Conservation (phyloP, 2,888 invertebrate species). For the Seladonia tumulorum region DNA sequence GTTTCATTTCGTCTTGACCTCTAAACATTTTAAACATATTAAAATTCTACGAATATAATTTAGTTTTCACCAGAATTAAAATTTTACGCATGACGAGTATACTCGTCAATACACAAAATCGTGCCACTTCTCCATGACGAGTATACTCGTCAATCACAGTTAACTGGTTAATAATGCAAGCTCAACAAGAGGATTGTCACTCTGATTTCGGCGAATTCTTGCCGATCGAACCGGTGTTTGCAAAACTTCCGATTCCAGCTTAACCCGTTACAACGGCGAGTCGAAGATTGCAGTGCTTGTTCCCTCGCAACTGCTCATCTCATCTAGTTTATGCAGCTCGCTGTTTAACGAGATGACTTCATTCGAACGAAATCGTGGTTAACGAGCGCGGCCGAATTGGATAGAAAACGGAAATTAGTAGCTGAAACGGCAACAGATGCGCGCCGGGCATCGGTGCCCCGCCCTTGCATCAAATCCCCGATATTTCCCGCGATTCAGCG, state of each 20-base stretch:
- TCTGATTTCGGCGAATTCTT: neutral
- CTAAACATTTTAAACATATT: too few relatives aligned
- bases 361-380: constrained; percentile 14
- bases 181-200: neutral
- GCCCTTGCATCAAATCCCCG: neutral
- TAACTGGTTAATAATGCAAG: neutral
- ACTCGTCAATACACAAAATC: too few relatives aligned
- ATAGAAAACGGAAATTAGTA: constrained; percentile 21
- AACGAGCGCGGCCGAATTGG: neutral
- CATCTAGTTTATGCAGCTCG: neutral
- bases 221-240: neutral
- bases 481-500: neutral
- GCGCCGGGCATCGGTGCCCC: neutral
- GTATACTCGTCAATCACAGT: too few relatives aligned
- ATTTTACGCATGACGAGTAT: too few relatives aligned
- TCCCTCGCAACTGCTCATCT: neutral
- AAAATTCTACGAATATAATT: too few relatives aligned
- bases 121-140: too few relatives aligned
- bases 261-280: neutral
- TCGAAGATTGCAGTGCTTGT: neutral
- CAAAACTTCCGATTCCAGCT: neutral
- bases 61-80: too few relatives aligned
- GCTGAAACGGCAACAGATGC: neutral
- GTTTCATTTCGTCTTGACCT: too few relatives aligned
- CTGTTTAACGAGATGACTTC: constrained; percentile 7